Percentiles rank a stretch among this genome's conserved stretches.
These are phyloP conservation scores for Apaloderma vittatum DNA, from an alignment of 2,113 vertebrate genomes.

Conservation along the genomic window DNA sequence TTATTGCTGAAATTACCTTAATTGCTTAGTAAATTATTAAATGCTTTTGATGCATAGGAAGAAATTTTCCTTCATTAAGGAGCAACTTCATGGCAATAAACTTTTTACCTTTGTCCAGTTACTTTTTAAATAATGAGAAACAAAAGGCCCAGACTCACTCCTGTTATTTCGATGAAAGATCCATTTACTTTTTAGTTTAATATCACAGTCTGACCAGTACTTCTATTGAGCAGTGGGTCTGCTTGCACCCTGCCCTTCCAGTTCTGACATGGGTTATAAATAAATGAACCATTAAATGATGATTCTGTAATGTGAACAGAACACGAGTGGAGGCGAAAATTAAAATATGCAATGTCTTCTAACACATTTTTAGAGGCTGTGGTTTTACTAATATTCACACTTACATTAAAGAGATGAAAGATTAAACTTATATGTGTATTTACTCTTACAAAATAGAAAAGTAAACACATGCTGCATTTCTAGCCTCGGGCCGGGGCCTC, in stretches of 20 bases:
- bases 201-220: not conserved
- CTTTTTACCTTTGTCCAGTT: not conserved
- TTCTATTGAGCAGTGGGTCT: not conserved
- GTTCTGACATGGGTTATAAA: not conserved
- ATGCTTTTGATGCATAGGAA: not conserved
- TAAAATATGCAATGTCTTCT: not conserved
- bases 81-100: not conserved
- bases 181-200: not conserved
- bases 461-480: not conserved
- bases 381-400: not conserved
- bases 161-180: not conserved
- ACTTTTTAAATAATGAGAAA: not conserved
- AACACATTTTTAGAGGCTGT: not conserved
- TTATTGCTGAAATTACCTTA: slow-evolving; percentile 37
- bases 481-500: not conserved
- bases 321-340: not conserved
- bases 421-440: not conserved
- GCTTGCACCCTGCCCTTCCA: not conserved
- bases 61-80: not conserved
- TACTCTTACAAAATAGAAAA: not conserved
- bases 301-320: not conserved
- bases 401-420: not conserved
- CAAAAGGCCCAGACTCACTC: not conserved
- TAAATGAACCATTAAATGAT: not conserved
- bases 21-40: slow-evolving; percentile 23